A percentile compares a stretch with the other conserved stretches of the same genome.
phyloP scores from a whole-genome alignment of 2,113 vertebrate genomes.

The Poecile atricapillus region DNA sequence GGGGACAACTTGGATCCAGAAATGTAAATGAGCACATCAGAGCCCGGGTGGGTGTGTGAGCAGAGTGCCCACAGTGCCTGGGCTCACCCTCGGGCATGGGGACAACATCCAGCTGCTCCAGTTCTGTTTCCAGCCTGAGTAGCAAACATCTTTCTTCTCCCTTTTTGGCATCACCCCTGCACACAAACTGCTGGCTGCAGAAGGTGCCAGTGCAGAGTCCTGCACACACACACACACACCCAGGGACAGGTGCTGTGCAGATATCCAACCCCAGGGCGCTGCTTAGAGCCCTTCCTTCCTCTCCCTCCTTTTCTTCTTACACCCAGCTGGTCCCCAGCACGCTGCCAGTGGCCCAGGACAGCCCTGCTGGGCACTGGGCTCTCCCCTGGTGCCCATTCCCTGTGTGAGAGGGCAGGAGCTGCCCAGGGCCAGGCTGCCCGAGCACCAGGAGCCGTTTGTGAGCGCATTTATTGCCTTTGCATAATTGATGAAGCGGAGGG shows the following conservation, averaged over 20 bases:
- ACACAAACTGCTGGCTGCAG: no score
- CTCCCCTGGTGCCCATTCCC: slow-evolving; percentile 35
- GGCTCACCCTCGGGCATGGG: neutral
- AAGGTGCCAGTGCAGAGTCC: rapidly evolving
- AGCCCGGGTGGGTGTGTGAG: neutral
- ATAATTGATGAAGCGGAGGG: slow-evolving; percentile 94
- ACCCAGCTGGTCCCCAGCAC: neutral
- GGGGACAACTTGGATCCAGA: neutral
- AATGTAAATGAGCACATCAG: neutral
- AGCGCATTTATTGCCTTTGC: slow-evolving; percentile 93
- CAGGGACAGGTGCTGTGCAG: neutral
- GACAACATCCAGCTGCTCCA: neutral
- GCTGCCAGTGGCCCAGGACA: neutral
- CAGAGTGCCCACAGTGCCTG: rapidly evolving
- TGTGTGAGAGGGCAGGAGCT: slow-evolving; percentile 59
- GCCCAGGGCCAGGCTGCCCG: slow-evolving; percentile 48
- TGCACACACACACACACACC: neutral
- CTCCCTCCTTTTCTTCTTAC: neutral
- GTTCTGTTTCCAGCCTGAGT: neutral
- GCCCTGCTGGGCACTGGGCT: neutral
- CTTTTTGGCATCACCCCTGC: neutral
- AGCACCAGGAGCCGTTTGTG: slow-evolving; percentile 80
- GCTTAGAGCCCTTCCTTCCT: neutral
- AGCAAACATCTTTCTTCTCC: neutral
- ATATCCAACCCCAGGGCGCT: neutral